phyloP scores from a whole-genome alignment of 2,888 invertebrate species.

The Protonemura montana region DNA sequence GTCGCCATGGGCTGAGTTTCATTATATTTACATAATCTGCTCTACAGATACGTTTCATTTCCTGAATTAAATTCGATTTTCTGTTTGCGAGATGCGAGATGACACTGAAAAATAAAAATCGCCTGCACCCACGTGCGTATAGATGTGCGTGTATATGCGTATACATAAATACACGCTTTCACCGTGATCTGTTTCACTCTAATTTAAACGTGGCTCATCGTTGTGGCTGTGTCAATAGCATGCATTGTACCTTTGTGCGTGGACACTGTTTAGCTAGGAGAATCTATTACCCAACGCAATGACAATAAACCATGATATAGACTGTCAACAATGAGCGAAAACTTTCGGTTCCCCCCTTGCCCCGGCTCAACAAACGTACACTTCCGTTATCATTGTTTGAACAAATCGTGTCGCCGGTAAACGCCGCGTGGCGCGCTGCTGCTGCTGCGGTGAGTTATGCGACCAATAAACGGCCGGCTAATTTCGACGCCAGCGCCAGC shows the following conservation, averaged over 20 bases:
- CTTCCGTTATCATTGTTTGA: conserved; percentile 12
- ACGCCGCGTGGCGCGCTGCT: neutral
- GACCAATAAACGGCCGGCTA: neutral
- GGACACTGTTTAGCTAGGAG: neutral
- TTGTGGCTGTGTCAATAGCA: neutral
- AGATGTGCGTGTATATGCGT: too few relatives aligned
- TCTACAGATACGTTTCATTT: conserved; percentile 42
- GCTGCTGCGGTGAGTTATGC: conserved; percentile 12
- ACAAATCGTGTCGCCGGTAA: neutral
- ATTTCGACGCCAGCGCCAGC: neutral
- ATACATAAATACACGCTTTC: neutral
- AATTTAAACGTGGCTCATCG: neutral
- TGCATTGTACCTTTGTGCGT: neutral
- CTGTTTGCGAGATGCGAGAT: neutral
- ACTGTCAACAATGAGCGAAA: neutral
- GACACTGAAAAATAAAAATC: neutral
- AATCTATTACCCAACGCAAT: neutral
- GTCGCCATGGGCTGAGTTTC: conserved; percentile 18
- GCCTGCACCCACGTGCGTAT: neutral
- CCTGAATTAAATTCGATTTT: conserved; percentile 40
- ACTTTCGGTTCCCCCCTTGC: neutral
- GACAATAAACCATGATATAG: neutral
- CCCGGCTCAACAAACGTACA: neutral
- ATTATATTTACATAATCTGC: conserved; percentile 43
- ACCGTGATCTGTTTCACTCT: neutral